These are phyloP conservation scores for Apodemus sylvaticus DNA, from an alignment of 2,113 vertebrate genomes.

Conservation along the genomic window DNA sequence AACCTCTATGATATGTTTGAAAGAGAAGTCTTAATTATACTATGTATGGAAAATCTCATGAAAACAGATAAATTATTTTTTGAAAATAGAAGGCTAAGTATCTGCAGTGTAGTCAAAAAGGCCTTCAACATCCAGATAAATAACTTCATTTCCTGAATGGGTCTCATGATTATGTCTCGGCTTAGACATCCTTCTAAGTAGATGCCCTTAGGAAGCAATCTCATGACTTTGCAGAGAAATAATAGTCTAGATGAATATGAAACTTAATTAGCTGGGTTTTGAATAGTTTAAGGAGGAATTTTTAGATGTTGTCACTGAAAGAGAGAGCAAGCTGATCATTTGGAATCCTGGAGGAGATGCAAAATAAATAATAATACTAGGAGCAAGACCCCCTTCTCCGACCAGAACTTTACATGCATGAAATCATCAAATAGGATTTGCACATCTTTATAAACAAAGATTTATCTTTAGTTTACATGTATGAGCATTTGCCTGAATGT, in stretches of 20 bases:
- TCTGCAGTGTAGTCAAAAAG: slow-evolving; percentile 7
- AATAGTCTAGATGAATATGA: slow-evolving; percentile 55
- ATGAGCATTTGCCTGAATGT: neutral
- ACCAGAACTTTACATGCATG: neutral
- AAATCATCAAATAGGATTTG: neutral
- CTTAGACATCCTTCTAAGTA: slow-evolving; percentile 59
- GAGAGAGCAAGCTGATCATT: neutral
- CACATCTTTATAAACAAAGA: neutral
- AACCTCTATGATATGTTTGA: neutral
- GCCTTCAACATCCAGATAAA: slow-evolving; percentile 23
- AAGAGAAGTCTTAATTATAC: neutral
- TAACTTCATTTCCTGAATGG: slow-evolving; percentile 40
- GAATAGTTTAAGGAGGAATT: neutral
- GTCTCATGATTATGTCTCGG: slow-evolving; percentile 35
- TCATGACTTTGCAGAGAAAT: slow-evolving; percentile 48
- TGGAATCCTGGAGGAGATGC: neutral
- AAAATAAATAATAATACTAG: too few species aligned
- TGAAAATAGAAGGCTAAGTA: neutral
- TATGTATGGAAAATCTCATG: neutral
- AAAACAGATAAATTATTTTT: neutral
- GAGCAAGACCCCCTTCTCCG: neutral
- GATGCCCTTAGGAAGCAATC: slow-evolving; percentile 51
- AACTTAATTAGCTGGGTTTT: slow-evolving; percentile 28
- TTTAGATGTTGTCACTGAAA: slow-evolving; percentile 29
- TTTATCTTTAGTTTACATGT: neutral